Evolutionary conservation across 2,888 invertebrate genomes (phyloP).

Genomic region (Agrypnus murinus): DNA sequence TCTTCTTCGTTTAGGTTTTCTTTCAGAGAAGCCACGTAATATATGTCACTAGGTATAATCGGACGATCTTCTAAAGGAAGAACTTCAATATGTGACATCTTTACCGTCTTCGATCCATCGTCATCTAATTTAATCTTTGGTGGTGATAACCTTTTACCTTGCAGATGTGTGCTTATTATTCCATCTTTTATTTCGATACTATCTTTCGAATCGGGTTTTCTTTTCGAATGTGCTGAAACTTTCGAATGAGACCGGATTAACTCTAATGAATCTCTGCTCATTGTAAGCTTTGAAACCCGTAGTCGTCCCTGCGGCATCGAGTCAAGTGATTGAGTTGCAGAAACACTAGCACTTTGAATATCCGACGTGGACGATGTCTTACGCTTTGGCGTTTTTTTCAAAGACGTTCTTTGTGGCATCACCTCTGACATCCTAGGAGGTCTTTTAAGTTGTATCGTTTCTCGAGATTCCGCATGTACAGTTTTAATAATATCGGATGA

Average conservation of each 20-base stretch:
- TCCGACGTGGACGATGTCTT: background rate
- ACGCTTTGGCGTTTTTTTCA: background rate
- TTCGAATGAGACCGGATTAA: conserved; percentile 46
- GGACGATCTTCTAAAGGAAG: conserved; percentile 51
- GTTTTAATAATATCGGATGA: background rate
- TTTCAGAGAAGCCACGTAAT: too few species aligned
- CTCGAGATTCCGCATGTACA: background rate
- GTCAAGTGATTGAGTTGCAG: background rate
- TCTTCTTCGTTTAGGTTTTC: background rate
- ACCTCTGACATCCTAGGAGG: background rate
- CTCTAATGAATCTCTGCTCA: conserved; percentile 51
- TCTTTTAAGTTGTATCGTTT: conserved; percentile 2
- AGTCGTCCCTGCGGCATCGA: background rate
- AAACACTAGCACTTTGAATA: background rate
- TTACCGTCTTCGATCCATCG: conserved; percentile 44
- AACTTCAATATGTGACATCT: conserved; percentile 60
- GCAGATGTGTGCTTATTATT: conserved; percentile 9
- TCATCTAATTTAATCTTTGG: conserved; percentile 18
- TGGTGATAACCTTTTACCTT: background rate
- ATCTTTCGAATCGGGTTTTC: conserved; percentile 28
- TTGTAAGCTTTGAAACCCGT: conserved; percentile 44
- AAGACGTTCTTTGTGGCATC: background rate
- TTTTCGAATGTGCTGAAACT: background rate
- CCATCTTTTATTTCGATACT: conserved; percentile 43
- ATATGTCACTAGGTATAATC: too few species aligned